Conservation (phyloP, 2,888 invertebrate species). For the Pyrochroa serraticornis region DNA sequence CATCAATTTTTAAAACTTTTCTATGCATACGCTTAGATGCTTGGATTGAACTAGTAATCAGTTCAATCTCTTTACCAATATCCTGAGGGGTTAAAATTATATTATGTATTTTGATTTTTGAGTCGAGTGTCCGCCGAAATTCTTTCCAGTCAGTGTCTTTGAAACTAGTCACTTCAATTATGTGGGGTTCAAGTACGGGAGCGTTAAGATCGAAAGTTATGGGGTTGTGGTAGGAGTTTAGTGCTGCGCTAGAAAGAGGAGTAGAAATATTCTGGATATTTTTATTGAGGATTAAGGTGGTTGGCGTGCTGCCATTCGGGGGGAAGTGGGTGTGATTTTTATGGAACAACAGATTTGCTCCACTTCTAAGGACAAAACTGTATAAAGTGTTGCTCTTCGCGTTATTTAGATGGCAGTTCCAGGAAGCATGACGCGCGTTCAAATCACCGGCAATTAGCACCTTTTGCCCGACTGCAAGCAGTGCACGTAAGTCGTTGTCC, state of each 20-base stretch:
- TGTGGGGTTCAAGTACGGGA: too few relatives aligned
- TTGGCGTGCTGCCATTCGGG: background rate
- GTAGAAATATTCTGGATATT: background rate
- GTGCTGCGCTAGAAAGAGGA: background rate
- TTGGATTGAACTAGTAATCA: too few relatives aligned
- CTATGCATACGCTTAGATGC: too few relatives aligned
- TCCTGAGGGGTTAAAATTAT: too few relatives aligned
- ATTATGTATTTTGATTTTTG: too few relatives aligned
- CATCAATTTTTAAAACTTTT: too few relatives aligned
- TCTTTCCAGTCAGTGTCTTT: too few relatives aligned
- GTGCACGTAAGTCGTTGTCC: too few relatives aligned
- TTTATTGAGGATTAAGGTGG: background rate
- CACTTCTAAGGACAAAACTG: background rate
- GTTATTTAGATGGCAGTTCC: background rate
- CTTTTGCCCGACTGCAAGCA: background rate
- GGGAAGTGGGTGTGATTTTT: background rate
- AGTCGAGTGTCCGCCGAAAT: too few relatives aligned
- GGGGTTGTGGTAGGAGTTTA: conserved; percentile 2
- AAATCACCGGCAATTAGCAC: background rate
- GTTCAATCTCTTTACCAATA: too few relatives aligned
- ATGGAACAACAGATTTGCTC: background rate
- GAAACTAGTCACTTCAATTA: too few relatives aligned
- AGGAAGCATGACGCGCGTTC: background rate
- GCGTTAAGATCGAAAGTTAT: background rate
- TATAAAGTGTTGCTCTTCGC: background rate